Base-by-base conservation (phyloP, 1,140 invertebrate species). In the Lithobius niger region DNA sequence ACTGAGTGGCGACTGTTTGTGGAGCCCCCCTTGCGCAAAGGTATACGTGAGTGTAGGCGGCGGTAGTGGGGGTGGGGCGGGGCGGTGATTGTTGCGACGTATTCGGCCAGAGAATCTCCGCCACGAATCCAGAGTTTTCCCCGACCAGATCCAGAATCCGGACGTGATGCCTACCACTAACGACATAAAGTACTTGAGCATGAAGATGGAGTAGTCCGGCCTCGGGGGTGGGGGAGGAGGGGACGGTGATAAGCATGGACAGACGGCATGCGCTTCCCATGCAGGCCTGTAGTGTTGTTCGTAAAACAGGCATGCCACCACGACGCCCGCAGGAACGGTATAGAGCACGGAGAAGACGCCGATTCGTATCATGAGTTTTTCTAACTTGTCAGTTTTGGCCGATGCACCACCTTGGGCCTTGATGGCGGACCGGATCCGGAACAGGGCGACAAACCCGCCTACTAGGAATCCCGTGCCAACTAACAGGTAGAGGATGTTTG, bases 211-310 rank as follows among this genome's bases (percentile, higher is more conserved):
- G 36, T 2, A 55, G 6, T 13, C 49, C 4, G 48, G 25, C 25
- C 28, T 48, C 18, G 44, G 53, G 58, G 64, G 44, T 10, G 71
- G 71, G 62, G 72, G 76, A 63, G 76, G 70, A 1, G 76, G 75
- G 24, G 63, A 60, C 2, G 62, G n/a, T n/a, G n/a, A n/a, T 2
- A 72, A 62, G 57, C 64, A 56, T 0, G 79, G 77, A 67, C 87
- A 90, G n/a, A 81, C 79, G 59, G 84, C 62, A 0, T 81, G 79
- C 55, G 74, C 74, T 64, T 92, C 78, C 88, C 89, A 94, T 45
- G 58, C 51, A 21, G 66, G 61, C 27, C 70, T 61, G 51, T 68
- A 68, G 58, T 72, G 63, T 55, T 73, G 69, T 62, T 78, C 75
- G 65, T 77, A 70, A 27, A 66, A 45, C 27, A 63, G 52, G 36